Evolutionary conservation across 2,797 vertebrate species (phyloP).

Genomic region (Babyrousa celebensis): DNA sequence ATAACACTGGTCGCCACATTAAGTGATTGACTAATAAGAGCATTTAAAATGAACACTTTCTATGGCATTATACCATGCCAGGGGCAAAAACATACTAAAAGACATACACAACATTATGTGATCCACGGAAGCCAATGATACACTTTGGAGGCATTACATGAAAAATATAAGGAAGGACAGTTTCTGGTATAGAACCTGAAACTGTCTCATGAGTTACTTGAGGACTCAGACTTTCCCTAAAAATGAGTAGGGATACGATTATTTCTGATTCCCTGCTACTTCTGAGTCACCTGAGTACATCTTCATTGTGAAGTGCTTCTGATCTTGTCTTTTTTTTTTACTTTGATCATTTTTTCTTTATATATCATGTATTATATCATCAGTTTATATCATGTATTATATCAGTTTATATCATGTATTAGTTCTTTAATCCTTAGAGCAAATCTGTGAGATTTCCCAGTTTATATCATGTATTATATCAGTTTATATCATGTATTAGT

Average conservation of each 20-base stretch:
- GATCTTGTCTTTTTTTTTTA: not conserved
- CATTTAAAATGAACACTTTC: not conserved
- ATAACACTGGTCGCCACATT: not conserved
- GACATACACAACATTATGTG: not conserved
- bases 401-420: not conserved
- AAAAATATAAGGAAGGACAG: not conserved
- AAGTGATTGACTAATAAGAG: not conserved
- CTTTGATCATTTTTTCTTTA: not conserved
- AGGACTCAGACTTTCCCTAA: not conserved
- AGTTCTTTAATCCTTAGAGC: too few relatives aligned
- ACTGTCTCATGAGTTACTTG: not conserved
- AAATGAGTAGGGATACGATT: not conserved
- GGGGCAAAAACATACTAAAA: not conserved
- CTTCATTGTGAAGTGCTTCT: not conserved
- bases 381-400: not conserved
- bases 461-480: not conserved
- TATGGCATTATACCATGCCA: not conserved
- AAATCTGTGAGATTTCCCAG: too few relatives aligned
- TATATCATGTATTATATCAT: not conserved
- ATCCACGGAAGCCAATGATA: not conserved
- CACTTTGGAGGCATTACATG: not conserved
- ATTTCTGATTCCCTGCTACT: not conserved
- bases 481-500: too few relatives aligned
- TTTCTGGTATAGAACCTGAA: not conserved
- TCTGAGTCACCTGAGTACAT: not conserved